Conservation (phyloP, 2,797 vertebrate genomes). For the Falco cherrug region DNA sequence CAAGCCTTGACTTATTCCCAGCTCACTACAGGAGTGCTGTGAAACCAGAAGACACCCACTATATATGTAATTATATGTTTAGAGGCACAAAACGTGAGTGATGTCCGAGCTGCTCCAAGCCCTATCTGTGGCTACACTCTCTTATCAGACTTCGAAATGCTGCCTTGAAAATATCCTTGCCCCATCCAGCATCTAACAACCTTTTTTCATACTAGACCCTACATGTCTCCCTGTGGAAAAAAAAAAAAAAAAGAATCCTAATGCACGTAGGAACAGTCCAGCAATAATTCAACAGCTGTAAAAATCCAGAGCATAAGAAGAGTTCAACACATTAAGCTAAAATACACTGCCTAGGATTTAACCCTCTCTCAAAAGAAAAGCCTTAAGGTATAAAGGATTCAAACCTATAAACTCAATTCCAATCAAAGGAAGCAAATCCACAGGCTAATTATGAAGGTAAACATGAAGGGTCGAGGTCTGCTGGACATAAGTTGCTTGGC, state of each 20-base stretch:
- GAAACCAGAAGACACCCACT: not conserved
- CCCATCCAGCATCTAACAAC: not conserved
- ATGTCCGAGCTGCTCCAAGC: not conserved
- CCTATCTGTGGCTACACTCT: not conserved
- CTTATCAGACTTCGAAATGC: not conserved
- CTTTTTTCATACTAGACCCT: not conserved
- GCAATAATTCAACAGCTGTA: not conserved
- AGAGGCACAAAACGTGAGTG: not conserved
- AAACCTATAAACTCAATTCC: not conserved
- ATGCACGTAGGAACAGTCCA: not conserved
- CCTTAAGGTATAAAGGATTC: not conserved
- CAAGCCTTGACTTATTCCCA: not conserved
- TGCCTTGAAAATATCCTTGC: not conserved
- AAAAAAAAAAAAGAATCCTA: not conserved
- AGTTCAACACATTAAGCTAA: not conserved
- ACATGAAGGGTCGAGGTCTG: not conserved
- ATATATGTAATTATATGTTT: not conserved
- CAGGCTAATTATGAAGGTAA: not conserved
- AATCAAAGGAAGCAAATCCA: not conserved
- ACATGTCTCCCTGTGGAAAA: not conserved
- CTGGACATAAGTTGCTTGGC: not conserved
- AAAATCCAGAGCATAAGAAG: not conserved
- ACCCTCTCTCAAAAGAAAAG: not conserved
- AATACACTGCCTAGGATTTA: not conserved
- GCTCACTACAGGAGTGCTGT: not conserved